Percentiles rank a stretch among this genome's conserved stretches.
These are phyloP conservation scores for Heterodera carotae DNA, from an alignment of 1,140 invertebrate species.

Conservation along the genomic window DNA sequence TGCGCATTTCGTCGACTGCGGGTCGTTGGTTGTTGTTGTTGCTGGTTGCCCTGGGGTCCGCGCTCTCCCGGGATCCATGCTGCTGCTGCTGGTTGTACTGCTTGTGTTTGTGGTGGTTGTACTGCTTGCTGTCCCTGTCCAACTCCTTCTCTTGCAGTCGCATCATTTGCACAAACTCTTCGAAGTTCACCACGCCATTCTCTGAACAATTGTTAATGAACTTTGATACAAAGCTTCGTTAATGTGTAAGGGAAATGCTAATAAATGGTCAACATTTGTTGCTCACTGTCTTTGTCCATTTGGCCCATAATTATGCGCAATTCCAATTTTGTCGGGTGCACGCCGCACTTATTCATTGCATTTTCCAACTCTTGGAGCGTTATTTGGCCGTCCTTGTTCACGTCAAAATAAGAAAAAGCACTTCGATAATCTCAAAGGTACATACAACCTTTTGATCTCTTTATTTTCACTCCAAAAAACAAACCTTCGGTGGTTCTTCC, in stretches of 20 bases:
- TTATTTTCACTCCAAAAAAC: neutral
- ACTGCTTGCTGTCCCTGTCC: too few species aligned
- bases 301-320: slow-evolving; percentile 60
- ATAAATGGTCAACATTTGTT: slow-evolving; percentile 20
- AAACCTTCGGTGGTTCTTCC: slow-evolving; percentile 22
- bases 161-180: slow-evolving; percentile 62
- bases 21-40: neutral
- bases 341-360: slow-evolving; percentile 65
- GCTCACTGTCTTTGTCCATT: slow-evolving; percentile 48
- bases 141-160: slow-evolving; percentile 38
- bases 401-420: slow-evolving; percentile 64
- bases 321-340: slow-evolving; percentile 60
- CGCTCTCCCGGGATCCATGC: slow-evolving; percentile 16
- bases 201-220: too few species aligned
- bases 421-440: slow-evolving; percentile 55
- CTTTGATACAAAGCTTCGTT: too few species aligned
- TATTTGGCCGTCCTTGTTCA: slow-evolving; percentile 64
- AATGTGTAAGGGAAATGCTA: too few species aligned
- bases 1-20: slow-evolving; percentile 42
- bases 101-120: too few species aligned
- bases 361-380: slow-evolving; percentile 57
- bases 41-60: too few species aligned
- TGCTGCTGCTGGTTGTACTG: slow-evolving; percentile 39
- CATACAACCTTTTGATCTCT: neutral
- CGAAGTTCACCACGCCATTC: slow-evolving; percentile 65